phyloP scores from a whole-genome alignment of 92 coral and sea anemone genomes.

The Porites divaricata region DNA sequence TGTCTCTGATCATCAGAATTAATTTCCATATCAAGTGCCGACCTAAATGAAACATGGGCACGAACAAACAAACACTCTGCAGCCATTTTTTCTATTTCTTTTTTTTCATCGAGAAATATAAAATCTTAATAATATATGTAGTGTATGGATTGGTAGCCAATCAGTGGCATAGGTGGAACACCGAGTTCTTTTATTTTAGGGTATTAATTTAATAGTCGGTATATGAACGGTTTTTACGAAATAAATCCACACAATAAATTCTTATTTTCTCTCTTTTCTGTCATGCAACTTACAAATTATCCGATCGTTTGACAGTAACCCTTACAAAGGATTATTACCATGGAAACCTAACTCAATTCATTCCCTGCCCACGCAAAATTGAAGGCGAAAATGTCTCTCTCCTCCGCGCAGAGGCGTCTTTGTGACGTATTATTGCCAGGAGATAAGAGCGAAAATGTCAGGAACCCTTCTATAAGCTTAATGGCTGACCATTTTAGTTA shows the following conservation, averaged over 20 bases:
- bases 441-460: too few relatives aligned
- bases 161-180: too few relatives aligned
- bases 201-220: too few relatives aligned
- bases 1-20: constrained; percentile 5
- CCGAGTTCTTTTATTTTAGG: too few relatives aligned
- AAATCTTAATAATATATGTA: neutral
- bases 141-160: neutral
- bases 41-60: neutral
- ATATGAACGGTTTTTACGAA: too few relatives aligned
- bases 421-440: too few relatives aligned
- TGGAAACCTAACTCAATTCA: neutral
- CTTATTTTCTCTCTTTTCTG: too few relatives aligned
- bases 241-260: too few relatives aligned
- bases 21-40: constrained; percentile 6
- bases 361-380: neutral
- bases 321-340: neutral
- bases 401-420: too few relatives aligned
- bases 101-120: neutral
- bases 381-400: neutral
- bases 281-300: too few relatives aligned
- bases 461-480: too few relatives aligned
- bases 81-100: neutral
- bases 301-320: neutral
- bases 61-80: neutral
- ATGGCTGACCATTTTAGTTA: too few relatives aligned